Percentiles rank a stretch among this genome's conserved stretches.
Conservation (phyloP, 2,113 vertebrate species). For the Pan paniscus region DNA sequence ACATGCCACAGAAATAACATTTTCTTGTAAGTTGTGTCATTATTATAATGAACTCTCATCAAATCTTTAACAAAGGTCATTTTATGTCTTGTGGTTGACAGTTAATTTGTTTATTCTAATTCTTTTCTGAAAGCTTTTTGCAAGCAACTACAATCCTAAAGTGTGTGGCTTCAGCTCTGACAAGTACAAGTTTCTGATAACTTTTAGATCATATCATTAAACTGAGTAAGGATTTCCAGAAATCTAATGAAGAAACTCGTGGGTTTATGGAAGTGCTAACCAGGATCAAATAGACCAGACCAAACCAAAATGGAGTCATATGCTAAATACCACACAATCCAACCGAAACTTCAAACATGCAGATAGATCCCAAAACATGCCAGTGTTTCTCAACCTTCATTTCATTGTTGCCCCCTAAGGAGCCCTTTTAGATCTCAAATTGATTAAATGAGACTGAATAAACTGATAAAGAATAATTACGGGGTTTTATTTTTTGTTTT, state of each 20-base stretch:
- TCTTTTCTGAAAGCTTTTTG: neutral
- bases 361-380: no score
- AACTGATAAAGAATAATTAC: neutral
- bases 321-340: no score
- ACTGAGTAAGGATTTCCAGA: neutral
- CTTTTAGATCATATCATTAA: neutral
- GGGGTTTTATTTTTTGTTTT: neutral
- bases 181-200: neutral
- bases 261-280: neutral
- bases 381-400: no score
- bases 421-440: no score
- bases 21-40: neutral
- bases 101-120: neutral
- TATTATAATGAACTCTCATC: neutral
- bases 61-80: neutral
- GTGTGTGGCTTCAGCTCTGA: neutral
- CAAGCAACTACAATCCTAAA: neutral
- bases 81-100: neutral
- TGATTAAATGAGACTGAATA: neutral
- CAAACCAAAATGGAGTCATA: no score
- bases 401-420: no score
- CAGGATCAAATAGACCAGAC: neutral
- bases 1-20: neutral
- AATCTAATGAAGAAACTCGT: neutral
- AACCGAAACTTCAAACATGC: no score